phyloP scores from a whole-genome alignment of 2,888 invertebrate species.

The Abrostola tripartita region DNA sequence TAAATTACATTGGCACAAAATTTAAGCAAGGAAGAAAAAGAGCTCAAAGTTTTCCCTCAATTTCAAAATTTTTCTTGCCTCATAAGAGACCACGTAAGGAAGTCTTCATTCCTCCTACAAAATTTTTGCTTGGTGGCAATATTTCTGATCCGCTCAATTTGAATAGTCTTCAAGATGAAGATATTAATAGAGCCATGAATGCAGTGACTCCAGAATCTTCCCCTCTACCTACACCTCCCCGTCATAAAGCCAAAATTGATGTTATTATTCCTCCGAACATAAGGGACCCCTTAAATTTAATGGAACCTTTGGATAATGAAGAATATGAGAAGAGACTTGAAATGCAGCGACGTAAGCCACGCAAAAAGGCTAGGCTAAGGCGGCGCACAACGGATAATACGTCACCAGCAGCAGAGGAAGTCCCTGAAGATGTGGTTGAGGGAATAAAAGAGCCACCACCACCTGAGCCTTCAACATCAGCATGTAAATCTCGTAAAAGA shows the following conservation, averaged over 20 bases:
- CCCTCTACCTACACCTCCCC: conserved; percentile 94
- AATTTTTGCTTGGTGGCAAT: conserved; percentile 97
- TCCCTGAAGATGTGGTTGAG: conserved; percentile 66
- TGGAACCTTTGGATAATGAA: conserved; percentile 93
- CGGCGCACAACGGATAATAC: conserved; percentile 83
- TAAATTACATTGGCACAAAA: conserved; percentile 81
- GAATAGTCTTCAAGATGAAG: conserved; percentile 95
- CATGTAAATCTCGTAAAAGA: conserved; percentile 81
- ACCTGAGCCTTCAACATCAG: conserved; percentile 78
- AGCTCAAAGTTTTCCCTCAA: conserved; percentile 90
- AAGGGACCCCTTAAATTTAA: conserved; percentile 96
- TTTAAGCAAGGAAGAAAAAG: conserved; percentile 89
- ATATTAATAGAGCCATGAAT: conserved; percentile 93
- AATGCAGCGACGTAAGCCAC: conserved; percentile 91
- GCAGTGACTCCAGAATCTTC: conserved; percentile 98
- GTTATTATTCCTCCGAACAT: conserved; percentile 98
- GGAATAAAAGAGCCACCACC: conserved; percentile 78
- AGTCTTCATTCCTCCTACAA: conserved; percentile 95
- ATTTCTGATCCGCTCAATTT: conserved; percentile 98
- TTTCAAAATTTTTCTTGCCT: conserved; percentile 92
- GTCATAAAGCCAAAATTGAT: conserved; percentile 94
- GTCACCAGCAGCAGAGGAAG: conserved; percentile 69
- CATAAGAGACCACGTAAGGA: conserved; percentile 92
- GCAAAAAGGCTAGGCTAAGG: conserved; percentile 90
- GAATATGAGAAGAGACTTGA: conserved; percentile 94